Evolutionary conservation across 2,113 vertebrate species (phyloP), one percentile per base, ranked within the genome.

Genomic region (Prochilodus magdalenae): DNA sequence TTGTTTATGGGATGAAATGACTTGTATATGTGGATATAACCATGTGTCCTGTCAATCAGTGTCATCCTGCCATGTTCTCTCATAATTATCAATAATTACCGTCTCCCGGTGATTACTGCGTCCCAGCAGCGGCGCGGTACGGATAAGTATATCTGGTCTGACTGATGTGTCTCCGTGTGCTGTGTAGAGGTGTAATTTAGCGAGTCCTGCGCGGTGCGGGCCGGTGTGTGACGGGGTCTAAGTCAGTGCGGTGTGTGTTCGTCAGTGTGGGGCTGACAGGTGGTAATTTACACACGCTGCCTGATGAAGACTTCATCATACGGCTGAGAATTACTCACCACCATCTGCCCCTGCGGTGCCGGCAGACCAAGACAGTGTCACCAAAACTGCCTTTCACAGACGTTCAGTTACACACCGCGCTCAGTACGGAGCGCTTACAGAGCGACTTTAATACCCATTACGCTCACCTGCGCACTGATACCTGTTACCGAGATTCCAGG

Each of bases 201-300:
- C 27, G 24, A 22, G 22, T 22, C 40, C 59, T 65, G 27, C 12
- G 40, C 10, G 40, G 24, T 49, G 29, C 5, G 33, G 59, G 26
- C 44, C 22, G 51, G 18, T 18, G 10, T 26, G 60, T 27, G 26
- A 62, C 20, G 40, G 33, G 30, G 30, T 75, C n/a, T 26, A 26
- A 75, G 22, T 2, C 1, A 15, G n/a, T 26, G 16, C 8, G 20
- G 33, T 44, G 20, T 70, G 20, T 70, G 44, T 70, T 44, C 8
- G 15, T 67, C 65, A 18, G 6, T 5, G 1, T 20, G n/a, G 18
- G 1, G 24, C 4, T 57, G 63, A 78, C 63, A 69, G 66, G 47
- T 78, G 65, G 53, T 79, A 36, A 79, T 79, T 79, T 77, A 5
- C 27, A 77, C 7, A 4, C 62, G 1, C 12, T 77, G 27, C 49